Percentiles rank a stretch among this genome's conserved stretches.
Conservation (phyloP, 1,140 invertebrate genomes). For the Uloborus diversus region DNA sequence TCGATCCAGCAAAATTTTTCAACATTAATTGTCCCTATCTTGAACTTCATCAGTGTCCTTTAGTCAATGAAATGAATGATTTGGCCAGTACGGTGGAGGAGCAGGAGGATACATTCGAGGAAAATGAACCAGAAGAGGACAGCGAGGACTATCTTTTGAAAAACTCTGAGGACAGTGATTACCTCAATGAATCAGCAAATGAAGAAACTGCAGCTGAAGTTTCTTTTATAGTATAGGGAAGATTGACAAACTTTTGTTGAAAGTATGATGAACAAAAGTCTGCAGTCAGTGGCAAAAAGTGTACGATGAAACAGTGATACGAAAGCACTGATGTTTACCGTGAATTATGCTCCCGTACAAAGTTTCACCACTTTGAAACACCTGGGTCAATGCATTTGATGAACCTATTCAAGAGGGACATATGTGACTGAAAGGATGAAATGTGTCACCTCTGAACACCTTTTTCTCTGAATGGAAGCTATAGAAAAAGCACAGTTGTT, state of each 20-base stretch:
- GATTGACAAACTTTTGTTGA: neutral
- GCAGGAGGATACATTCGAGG: neutral
- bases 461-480: neutral
- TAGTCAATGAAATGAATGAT: neutral
- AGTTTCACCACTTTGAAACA: neutral
- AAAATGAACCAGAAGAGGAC: neutral
- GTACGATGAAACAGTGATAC: neutral
- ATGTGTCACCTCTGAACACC: neutral
- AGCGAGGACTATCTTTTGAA: too few relatives aligned
- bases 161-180: too few relatives aligned
- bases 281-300: neutral
- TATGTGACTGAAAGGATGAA: neutral
- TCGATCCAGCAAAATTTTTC: constrained; percentile 6
- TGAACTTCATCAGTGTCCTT: neutral
- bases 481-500: constrained; percentile 6
- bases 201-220: neutral
- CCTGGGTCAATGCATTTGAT: neutral
- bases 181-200: neutral
- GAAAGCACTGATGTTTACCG: neutral
- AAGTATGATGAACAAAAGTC: neutral
- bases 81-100: neutral
- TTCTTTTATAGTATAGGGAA: neutral
- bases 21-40: neutral
- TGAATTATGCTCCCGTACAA: neutral
- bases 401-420: neutral